Evolutionary conservation across 2,113 vertebrate species (phyloP), one percentile per base, ranked within the genome.

Genomic region (Pogonocichla stellata): DNA sequence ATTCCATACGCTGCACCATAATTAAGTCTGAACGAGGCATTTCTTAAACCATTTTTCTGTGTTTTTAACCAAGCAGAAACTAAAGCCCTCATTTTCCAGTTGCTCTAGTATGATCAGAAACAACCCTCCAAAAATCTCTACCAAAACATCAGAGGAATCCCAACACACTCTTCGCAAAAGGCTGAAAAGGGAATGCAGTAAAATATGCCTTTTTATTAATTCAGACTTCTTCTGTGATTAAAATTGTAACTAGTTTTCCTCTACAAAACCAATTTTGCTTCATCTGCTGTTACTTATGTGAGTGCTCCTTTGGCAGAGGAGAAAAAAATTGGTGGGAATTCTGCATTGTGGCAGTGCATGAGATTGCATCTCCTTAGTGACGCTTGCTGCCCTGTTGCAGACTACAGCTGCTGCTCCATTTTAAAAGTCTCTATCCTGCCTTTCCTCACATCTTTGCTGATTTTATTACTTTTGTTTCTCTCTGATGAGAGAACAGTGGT

Each of bases 211-310:
- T 94, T 89, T 78, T 74, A 84, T 83, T 93, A 86, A 57, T 86
- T 47, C 54, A 80, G 36, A 29, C 4, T 36, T 77, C 19, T 64
- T 66, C 65, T 78, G n/a, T 86, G 60, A 84, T 95, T 81, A 84
- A 80, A 73, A 73, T 83, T 83, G 58, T 86, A 80, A 60, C 60
- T 88, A 60, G 34, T 80, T 93, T 92, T 94, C 58, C 22, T n/a
- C 61, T 48, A 22, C 48, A 93, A 95, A 90, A 83, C 34, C 56
- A 74, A 31, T 92, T 91, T 77, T 81, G 3, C 73, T 78, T 89
- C 51, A 69, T 71, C 40, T 79, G 48, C 69, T 36, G 70, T 85
- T 95, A 75, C 25, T 79, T 14, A 12, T 50, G 53, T 26, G 65
- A 74, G 15, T 23, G 42, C 13, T 79, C 0, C 57, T 91, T 92